Evolutionary conservation across 2,113 vertebrate genomes (phyloP), one percentile per base, ranked within the genome.

Genomic region (Ploceus nigricollis): DNA sequence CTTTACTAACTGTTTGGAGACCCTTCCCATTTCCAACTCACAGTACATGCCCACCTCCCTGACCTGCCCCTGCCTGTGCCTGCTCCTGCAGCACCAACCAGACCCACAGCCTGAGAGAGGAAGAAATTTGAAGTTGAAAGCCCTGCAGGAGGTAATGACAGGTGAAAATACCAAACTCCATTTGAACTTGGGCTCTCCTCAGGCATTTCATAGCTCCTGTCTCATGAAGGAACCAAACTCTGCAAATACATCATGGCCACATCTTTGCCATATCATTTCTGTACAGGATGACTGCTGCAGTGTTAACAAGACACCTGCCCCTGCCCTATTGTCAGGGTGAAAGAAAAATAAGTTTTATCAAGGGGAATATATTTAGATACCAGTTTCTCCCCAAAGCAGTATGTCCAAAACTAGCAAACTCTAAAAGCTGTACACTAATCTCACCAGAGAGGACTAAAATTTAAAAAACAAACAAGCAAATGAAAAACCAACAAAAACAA

Each of bases 201-300:
- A 37, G 60, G 40, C 27, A 42, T 85, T 79, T 88, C 7, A 15
- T 16, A 81, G 70, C 65, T 78, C n/a, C 57, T 25, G 2, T 45
- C 61, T 91, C 48, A 35, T 2, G 3, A 18, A 76, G 57, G 25
- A 89, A 24, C 23, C 56, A 33, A 71, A 68, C 45, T 73, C 68
- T 81, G 24, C 11, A 31, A 70, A 54, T 6, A 33, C 4, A 13
- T 58, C 27, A 42, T 10, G 18, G 50, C 33, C 22, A 45, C 27
- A 50, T n/a, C 47, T 89, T 72, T 84, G 22, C 33, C 1, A 0
- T 39, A 30, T 18, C 1, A 1, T 20, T 40, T 7, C 0, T 14
- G 10, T 33, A 35, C 6, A 0, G 1, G 6, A 3, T 8, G 27
- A 31, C 15, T 71, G 60, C 39, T 37, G 13, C 20, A 11, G 25